Evolutionary conservation across 2,888 invertebrate genomes (phyloP), one percentile per base, ranked within the genome.

Genomic region (Tetramorium bicarinatum): DNA sequence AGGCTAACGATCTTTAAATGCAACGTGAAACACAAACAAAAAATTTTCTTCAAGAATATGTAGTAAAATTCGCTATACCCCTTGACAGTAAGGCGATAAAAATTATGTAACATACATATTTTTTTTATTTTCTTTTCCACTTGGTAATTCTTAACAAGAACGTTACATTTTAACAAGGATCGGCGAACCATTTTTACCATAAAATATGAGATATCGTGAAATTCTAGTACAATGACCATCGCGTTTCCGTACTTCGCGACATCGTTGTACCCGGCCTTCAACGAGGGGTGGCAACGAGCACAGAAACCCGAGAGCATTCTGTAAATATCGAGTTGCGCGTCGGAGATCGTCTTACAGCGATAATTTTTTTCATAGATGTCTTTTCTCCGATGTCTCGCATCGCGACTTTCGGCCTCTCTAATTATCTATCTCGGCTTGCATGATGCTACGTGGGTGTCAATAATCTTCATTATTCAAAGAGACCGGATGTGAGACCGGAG

Each of bases 321-420:
- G 88, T 88, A 88, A 89, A 88, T 92, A 93, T 93, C 91, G 87
- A 84, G 89, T 93, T 93, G 88, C 93, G n/a, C 64, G 77, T 75
- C 67, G 29, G 21, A 85, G 90, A 91, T 92, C 92, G 86, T 89
- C 87, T 93, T 91, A 91, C 93, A 88, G 87, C 87, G 87, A 76
- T 83, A 87, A 76, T 80, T 86, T 88, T 76, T 87, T 89, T 85
- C 61, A 18, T 7, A 52, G n/a, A 54, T 29, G 8, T 76, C 18
- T 54, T 25, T 74, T 62, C 69, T 47, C n/a, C 49, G 44, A 18
- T 18, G 6, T 66, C 7, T 67, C 34, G 67, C 62, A 21, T 41
- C 13, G 29, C 52, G 25, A 34, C 61, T 47, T 52, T 38, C 62
- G 44, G 52, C 47, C 56, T 59, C 21, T 38, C 21, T 18, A 47